A percentile compares a stretch with the other conserved stretches of the same genome.
Evolutionary conservation across 2,888 invertebrate genomes (phyloP).

Genomic region (Lasius fuliginosus): DNA sequence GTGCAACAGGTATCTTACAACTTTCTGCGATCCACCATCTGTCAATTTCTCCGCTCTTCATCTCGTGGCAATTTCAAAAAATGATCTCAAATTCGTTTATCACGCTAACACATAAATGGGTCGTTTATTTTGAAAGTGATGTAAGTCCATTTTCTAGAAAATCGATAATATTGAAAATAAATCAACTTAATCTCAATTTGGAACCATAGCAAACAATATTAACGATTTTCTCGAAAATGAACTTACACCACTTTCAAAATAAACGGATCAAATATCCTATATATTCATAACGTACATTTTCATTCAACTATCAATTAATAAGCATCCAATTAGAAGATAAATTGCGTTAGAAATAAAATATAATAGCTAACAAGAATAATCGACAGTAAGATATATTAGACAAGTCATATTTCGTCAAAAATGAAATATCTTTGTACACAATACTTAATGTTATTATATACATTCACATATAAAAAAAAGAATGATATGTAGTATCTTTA

Average conservation of each 20-base stretch:
- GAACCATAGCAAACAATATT: too few species aligned
- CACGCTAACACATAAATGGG: not conserved
- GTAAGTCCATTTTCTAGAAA: too few species aligned
- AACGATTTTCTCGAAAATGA: too few species aligned
- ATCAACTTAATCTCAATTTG: too few species aligned
- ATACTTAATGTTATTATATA: not conserved
- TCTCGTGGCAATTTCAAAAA: constrained; percentile 18
- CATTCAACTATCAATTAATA: not conserved
- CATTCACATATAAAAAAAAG: not conserved
- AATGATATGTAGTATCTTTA: not conserved
- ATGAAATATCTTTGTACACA: not conserved
- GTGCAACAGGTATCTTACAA: constrained; percentile 53
- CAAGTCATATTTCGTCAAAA: not conserved
- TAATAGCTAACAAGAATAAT: not conserved
- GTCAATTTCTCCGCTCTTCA: constrained; percentile 25
- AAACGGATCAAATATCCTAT: not conserved
- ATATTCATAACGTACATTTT: constrained; percentile 1
- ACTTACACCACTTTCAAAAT: too few species aligned
- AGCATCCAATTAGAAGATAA: not conserved
- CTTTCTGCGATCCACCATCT: constrained; percentile 45
- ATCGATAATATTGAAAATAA: too few species aligned
- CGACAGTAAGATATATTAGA: not conserved
- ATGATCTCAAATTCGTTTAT: constrained; percentile 5
- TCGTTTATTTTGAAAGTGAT: too few species aligned
- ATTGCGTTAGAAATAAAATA: not conserved